Percentiles rank a stretch among this genome's conserved stretches.
phyloP scores from a whole-genome alignment of 2,113 vertebrate species.

The Laticauda colubrina region DNA sequence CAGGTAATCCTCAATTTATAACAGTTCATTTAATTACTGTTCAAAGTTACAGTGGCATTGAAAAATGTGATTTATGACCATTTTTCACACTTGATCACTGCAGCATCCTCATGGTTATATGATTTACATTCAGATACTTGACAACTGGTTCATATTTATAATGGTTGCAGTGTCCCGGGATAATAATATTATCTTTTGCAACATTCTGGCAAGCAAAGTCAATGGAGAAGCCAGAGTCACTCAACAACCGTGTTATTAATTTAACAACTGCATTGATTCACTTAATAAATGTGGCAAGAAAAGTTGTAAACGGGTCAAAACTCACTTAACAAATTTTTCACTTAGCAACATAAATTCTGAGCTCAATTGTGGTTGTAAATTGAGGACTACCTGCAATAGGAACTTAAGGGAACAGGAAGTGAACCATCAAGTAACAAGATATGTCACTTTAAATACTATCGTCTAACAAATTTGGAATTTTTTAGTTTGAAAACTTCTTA shows the following conservation, averaged over 20 bases:
- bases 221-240: background rate
- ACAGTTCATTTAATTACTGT: background rate
- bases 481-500: conserved; percentile 50
- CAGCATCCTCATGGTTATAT: background rate
- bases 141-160: background rate
- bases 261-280: background rate
- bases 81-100: background rate
- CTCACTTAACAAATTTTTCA: background rate
- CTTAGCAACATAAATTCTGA: background rate
- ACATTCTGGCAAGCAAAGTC: background rate
- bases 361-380: background rate
- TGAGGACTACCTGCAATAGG: background rate
- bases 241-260: background rate
- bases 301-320: background rate
- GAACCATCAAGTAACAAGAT: background rate
- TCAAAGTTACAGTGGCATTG: background rate
- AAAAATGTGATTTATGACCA: background rate
- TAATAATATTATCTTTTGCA: background rate
- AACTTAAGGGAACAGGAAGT: background rate
- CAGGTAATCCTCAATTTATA: background rate
- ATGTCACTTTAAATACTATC: background rate
- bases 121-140: background rate
- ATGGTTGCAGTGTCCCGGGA: background rate
- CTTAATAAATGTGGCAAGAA: background rate
- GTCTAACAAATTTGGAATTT: background rate